Evolutionary conservation across 2,797 vertebrate species (phyloP).

Genomic region (Knipowitschia caucasica): DNA sequence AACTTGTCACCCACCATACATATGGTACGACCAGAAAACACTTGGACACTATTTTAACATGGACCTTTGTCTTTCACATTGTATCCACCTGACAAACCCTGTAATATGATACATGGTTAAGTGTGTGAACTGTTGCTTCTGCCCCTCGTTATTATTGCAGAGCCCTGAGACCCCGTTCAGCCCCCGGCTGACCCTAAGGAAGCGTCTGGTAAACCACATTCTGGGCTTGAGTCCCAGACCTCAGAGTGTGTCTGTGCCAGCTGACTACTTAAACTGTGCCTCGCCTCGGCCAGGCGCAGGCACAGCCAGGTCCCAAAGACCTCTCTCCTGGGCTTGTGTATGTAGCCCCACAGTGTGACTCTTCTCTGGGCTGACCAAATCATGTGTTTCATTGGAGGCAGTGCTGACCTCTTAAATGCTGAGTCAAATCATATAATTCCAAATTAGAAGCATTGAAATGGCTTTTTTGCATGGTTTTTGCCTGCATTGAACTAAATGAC

Average conservation of each 20-base stretch:
- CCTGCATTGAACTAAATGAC: conserved; percentile 23
- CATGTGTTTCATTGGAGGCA: conserved; percentile 20
- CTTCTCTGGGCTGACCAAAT: conserved; percentile 39
- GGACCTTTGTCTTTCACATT: no score
- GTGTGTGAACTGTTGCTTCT: conserved; percentile 20
- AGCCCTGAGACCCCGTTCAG: conserved; percentile 85
- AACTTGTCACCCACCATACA: conserved; percentile 89
- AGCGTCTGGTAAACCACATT: conserved; percentile 94
- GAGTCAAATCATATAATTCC: conserved; percentile 18
- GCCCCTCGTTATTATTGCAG: conserved; percentile 71
- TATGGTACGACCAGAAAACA: conserved; percentile 81
- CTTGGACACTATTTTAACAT: no score
- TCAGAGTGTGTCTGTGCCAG: conserved; percentile 84
- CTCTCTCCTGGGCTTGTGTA: conserved; percentile 96
- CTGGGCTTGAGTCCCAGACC: conserved; percentile 86
- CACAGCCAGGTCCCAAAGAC: conserved; percentile 83
- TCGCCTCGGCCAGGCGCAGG: conserved; percentile 67
- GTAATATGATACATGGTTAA: conserved; percentile 4
- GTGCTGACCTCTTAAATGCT: conserved; percentile 34
- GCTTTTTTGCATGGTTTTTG: conserved; percentile 43
- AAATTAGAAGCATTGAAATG: neutral
- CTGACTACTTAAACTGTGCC: conserved; percentile 82
- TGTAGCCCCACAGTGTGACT: conserved; percentile 61
- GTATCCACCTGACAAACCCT: conserved; percentile 7
- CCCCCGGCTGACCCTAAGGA: conserved; percentile 89